Evolutionary conservation across 2,113 vertebrate genomes (phyloP).

Genomic region (Neomonachus schauinslandi): DNA sequence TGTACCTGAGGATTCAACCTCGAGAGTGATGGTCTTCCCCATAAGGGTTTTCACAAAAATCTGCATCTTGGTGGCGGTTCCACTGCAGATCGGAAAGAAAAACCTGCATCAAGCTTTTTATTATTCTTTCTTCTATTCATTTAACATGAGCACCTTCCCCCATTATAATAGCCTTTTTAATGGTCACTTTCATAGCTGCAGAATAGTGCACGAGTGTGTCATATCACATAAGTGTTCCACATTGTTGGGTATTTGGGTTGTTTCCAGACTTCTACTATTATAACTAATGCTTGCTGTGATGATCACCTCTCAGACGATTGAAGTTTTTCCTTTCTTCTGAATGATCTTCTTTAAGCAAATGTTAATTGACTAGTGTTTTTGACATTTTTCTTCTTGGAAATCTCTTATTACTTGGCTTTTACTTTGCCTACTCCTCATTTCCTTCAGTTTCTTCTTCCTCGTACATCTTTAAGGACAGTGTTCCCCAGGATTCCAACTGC

Average conservation of each 20-base stretch:
- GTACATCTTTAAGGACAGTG: not conserved
- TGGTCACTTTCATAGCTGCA: not conserved
- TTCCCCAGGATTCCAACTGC: not conserved
- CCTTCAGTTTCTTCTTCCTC: not conserved
- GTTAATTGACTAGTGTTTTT: not conserved
- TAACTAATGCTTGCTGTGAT: slow-evolving; percentile 32
- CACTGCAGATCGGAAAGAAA: not conserved
- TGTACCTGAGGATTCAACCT: not conserved
- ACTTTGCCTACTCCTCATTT: not conserved
- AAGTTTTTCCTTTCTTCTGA: not conserved
- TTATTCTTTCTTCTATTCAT: slow-evolving; percentile 45
- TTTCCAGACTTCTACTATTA: slow-evolving; percentile 22
- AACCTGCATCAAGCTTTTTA: not conserved
- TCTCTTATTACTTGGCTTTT: not conserved
- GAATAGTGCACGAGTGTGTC: not conserved
- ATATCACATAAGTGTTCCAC: slow-evolving; percentile 27
- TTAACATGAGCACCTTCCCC: not conserved
- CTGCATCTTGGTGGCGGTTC: not conserved
- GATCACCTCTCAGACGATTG: slow-evolving; percentile 5
- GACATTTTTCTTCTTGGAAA: not conserved
- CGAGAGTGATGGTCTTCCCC: not conserved
- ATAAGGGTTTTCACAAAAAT: not conserved
- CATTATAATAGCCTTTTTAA: not conserved
- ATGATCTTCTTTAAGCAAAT: not conserved
- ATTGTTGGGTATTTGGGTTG: not conserved